Percentiles rank a stretch among this genome's conserved stretches.
Conservation (phyloP, 2,888 invertebrate species). For the Cerastis rubricosa region DNA sequence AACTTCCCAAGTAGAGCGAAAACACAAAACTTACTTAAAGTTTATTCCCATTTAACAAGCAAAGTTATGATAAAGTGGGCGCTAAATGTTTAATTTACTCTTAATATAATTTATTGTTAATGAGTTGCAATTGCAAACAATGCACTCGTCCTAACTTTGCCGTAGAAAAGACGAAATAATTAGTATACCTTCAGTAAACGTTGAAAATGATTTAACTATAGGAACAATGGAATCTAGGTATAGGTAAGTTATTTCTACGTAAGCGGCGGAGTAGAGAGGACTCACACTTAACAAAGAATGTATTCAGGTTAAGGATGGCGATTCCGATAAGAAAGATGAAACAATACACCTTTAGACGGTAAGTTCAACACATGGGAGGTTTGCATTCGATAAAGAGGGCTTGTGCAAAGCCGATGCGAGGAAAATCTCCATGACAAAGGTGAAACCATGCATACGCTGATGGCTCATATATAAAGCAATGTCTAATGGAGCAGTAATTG, state of each 20-base stretch:
- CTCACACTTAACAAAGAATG: slow-evolving; percentile 4
- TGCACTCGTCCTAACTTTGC: slow-evolving; percentile 7
- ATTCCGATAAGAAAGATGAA: slow-evolving; percentile 2
- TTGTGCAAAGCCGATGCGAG: not conserved
- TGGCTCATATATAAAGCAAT: not conserved
- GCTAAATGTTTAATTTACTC: slow-evolving; percentile 1
- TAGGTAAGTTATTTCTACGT: not conserved
- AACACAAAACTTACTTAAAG: not conserved
- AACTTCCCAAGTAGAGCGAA: slow-evolving; percentile 1
- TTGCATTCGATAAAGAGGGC: not conserved
- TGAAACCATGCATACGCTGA: not conserved
- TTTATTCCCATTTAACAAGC: slow-evolving; percentile 14
- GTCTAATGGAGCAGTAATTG: not conserved
- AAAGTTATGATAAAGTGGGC: slow-evolving; percentile 7
- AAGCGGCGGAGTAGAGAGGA: not conserved
- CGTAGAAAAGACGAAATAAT: not conserved
- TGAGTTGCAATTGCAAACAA: slow-evolving; percentile 6
- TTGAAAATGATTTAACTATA: not conserved
- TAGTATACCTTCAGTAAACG: not conserved
- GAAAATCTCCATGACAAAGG: slow-evolving; percentile 9
- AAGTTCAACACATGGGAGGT: not conserved
- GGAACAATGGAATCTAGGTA: not conserved
- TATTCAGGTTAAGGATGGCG: slow-evolving; percentile 5
- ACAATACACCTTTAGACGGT: not conserved
- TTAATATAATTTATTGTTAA: not conserved